Conservation (phyloP, 1,140 invertebrate genomes). For the Drosophila pruinosa region DNA sequence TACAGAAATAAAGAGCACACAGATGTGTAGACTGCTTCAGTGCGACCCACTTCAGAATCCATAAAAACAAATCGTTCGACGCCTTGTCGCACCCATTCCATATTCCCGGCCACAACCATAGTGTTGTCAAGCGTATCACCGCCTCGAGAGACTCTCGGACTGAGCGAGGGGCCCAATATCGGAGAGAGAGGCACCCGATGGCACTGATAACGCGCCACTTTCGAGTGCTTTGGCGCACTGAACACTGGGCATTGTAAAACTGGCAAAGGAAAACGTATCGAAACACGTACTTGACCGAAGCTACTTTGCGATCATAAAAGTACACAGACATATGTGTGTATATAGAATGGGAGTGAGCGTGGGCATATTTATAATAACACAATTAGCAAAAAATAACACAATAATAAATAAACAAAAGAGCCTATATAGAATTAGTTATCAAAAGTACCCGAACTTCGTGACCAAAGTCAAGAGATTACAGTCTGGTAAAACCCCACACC, state of each 20-base stretch:
- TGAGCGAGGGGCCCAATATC: not conserved
- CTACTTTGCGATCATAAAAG: conserved; percentile 61
- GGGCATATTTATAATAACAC: conserved; percentile 59
- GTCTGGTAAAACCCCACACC: conserved; percentile 1
- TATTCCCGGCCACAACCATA: not conserved
- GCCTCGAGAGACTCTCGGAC: not conserved
- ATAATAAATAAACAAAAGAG: conserved; percentile 55
- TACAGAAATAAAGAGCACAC: not conserved
- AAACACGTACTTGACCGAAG: conserved; percentile 63
- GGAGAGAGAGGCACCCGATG: not conserved
- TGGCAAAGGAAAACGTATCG: conserved; percentile 50
- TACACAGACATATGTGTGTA: conserved; percentile 48
- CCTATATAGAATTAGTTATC: conserved; percentile 59
- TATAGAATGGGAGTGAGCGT: not conserved
- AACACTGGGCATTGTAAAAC: conserved; percentile 64
- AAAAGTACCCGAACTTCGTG: conserved; percentile 44
- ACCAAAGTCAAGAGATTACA: conserved; percentile 38
- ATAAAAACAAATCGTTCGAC: not conserved
- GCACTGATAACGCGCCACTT: conserved; percentile 28
- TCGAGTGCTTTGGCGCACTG: conserved; percentile 24
- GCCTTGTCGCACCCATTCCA: not conserved
- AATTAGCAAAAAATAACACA: conserved; percentile 56
- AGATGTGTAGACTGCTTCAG: not conserved
- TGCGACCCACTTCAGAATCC: not conserved
- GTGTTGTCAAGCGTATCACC: not conserved